phyloP scores from a whole-genome alignment of 2,113 vertebrate species.

The Alectura lathami region DNA sequence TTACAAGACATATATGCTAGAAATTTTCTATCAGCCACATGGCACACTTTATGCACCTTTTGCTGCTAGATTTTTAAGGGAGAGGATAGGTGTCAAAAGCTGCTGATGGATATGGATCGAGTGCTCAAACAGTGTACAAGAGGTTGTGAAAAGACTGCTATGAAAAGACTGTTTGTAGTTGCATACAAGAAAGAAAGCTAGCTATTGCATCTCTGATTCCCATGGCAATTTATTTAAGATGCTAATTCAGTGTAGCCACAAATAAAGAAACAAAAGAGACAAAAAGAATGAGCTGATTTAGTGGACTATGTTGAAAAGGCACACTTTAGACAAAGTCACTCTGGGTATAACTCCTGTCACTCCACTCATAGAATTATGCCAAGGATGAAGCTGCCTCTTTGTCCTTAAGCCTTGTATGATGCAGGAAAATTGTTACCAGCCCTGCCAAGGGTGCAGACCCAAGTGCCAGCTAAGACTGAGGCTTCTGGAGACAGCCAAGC shows the following conservation, averaged over 20 bases:
- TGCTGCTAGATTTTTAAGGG: background rate
- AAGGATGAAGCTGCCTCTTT: constrained; percentile 8
- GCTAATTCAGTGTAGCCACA: constrained; percentile 53
- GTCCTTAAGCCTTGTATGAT: background rate
- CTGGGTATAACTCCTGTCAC: background rate
- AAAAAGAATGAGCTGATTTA: constrained; percentile 55
- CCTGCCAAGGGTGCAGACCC: background rate
- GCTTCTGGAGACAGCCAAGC: background rate
- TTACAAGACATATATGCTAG: background rate
- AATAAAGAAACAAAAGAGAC: constrained; percentile 50
- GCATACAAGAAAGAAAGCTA: constrained; percentile 35
- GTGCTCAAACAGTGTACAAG: background rate
- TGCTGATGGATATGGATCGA: background rate
- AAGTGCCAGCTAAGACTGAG: background rate
- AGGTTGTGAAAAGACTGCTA: constrained; percentile 27
- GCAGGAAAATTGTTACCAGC: background rate
- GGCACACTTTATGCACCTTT: background rate
- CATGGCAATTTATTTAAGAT: constrained; percentile 63
- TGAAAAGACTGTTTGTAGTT: constrained; percentile 38
- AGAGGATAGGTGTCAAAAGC: background rate
- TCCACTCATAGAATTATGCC: background rate
- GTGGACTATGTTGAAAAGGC: constrained; percentile 17
- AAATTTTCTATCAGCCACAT: background rate
- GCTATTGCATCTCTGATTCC: constrained; percentile 40
- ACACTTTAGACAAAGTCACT: constrained; percentile 33